Percentiles rank a stretch among this genome's conserved stretches.
Conservation (phyloP, 2,888 invertebrate genomes). For the Zhengitettix transpicula region DNA sequence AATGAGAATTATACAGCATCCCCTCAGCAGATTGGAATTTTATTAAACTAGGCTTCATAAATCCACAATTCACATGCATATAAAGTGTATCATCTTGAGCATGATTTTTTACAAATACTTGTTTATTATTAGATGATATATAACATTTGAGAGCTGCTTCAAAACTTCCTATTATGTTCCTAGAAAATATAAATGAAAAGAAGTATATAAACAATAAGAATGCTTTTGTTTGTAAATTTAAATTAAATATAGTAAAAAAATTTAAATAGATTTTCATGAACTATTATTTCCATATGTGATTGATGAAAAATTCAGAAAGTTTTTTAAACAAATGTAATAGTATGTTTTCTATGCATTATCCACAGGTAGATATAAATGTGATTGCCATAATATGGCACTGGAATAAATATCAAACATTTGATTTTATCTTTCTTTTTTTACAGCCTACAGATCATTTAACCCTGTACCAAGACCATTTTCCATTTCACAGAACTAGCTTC, state of each 20-base stretch:
- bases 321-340: too few species aligned
- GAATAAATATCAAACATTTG: neutral
- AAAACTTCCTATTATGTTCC: neutral
- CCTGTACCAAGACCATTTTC: constrained; percentile 41
- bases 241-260: too few species aligned
- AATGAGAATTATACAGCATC: neutral
- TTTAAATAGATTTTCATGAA: too few species aligned
- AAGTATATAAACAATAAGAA: too few species aligned
- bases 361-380: too few species aligned
- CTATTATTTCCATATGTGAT: too few species aligned
- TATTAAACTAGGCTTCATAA: neutral
- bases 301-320: too few species aligned
- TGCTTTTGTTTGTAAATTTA: too few species aligned
- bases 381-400: neutral
- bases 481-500: constrained; percentile 24
- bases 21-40: neutral
- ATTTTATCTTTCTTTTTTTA: constrained; percentile 20
- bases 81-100: constrained; percentile 2
- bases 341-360: too few species aligned
- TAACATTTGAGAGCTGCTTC: constrained; percentile 14
- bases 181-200: too few species aligned
- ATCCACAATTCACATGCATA: neutral
- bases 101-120: neutral
- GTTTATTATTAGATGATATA: neutral
- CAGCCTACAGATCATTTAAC: constrained; percentile 42